These are phyloP conservation scores for Fulmarus glacialis DNA, from an alignment of 2,113 vertebrate species.

Conservation along the genomic window DNA sequence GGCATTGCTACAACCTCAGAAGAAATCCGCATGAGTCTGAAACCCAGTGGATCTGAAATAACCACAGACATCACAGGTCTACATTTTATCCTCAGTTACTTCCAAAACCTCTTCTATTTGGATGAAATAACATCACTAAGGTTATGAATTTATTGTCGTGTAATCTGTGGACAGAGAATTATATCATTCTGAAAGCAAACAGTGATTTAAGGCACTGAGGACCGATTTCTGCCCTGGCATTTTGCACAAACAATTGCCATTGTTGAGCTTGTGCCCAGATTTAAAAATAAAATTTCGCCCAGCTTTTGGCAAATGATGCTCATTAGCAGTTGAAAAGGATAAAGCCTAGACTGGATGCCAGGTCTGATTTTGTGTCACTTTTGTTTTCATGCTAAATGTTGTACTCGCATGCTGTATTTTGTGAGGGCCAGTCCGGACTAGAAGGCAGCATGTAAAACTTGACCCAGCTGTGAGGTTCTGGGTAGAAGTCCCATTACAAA, in stretches of 20 bases:
- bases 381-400: neutral
- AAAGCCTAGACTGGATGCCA: neutral
- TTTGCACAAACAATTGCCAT: neutral
- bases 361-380: neutral
- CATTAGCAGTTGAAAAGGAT: neutral
- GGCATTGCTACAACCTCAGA: neutral
- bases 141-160: neutral
- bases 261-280: neutral
- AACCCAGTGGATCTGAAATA: neutral
- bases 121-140: neutral
- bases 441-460: neutral
- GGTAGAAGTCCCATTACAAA: neutral
- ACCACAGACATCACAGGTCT: neutral
- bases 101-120: neutral
- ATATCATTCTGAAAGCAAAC: neutral
- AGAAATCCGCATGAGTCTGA: neutral
- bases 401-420: neutral
- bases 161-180: neutral
- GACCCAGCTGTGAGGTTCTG: neutral
- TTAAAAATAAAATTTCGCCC: neutral
- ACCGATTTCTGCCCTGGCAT: neutral
- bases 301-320: neutral
- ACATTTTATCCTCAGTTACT: neutral
- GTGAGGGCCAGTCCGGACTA: neutral
- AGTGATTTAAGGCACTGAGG: neutral